These are phyloP conservation scores for Sinocyclocheilus maitianheensis DNA, from an alignment of 2,113 vertebrate species.

Conservation along the genomic window DNA sequence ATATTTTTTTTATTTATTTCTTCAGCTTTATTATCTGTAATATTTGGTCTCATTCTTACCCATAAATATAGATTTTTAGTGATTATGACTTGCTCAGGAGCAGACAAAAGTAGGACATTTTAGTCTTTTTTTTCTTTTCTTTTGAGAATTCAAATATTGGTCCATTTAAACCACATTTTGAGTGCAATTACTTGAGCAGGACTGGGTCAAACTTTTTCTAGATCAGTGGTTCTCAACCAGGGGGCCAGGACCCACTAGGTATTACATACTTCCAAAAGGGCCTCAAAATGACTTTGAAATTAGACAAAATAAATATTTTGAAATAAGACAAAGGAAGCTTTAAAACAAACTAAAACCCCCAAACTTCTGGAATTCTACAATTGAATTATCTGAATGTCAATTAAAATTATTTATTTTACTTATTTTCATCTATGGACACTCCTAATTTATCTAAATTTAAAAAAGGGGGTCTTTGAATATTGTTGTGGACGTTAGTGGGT, in stretches of 20 bases:
- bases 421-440: too few species aligned
- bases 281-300: not conserved
- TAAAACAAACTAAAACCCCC: not conserved
- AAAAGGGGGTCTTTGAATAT: too few species aligned
- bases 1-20: not conserved
- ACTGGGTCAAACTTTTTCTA: not conserved
- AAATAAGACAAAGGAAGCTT: not conserved
- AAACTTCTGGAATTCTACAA: too few species aligned
- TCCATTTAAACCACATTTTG: too few species aligned
- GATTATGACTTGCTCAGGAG: not conserved
- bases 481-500: too few species aligned
- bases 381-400: too few species aligned
- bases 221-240: not conserved
- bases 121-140: too few species aligned
- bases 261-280: too few species aligned
- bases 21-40: not conserved
- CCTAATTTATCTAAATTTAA: too few species aligned
- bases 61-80: not conserved
- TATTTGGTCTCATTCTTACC: not conserved
- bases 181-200: not conserved
- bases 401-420: too few species aligned
- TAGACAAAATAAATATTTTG: not conserved
- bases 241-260: not conserved
- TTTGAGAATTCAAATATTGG: too few species aligned
- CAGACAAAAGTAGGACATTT: too few species aligned